Evolutionary conservation across 2,888 invertebrate genomes (phyloP).

Genomic region (Schizaphis graminum): DNA sequence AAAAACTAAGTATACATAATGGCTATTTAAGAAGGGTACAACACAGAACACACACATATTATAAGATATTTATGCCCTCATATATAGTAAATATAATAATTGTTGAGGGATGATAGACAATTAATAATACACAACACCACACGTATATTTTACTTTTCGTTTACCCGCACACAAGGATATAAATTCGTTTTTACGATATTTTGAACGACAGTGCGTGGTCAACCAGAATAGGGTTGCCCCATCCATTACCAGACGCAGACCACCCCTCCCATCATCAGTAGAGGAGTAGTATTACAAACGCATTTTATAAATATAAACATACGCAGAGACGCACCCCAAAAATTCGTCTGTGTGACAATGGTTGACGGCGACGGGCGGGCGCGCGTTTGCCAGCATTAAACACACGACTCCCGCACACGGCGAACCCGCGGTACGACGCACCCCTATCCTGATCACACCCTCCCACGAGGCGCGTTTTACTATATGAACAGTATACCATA

Average conservation of each 20-base stretch:
- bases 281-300: conserved; percentile 2
- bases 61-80: background rate
- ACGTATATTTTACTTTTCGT: background rate
- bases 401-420: conserved; percentile 55
- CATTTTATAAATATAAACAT: conserved; percentile 42
- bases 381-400: conserved; percentile 26
- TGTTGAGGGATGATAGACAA: background rate
- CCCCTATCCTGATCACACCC: conserved; percentile 40
- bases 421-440: conserved; percentile 10
- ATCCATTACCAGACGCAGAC: conserved; percentile 37
- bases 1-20: conserved; percentile 6
- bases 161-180: conserved; percentile 7
- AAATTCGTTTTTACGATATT: conserved; percentile 61
- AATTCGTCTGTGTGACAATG: conserved; percentile 34
- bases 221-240: conserved; percentile 46
- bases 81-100: background rate
- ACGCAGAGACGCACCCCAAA: conserved; percentile 45
- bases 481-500: background rate
- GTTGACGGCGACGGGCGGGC: conserved; percentile 20
- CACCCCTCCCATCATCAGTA: conserved; percentile 4
- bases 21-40: conserved; percentile 17
- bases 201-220: conserved; percentile 56
- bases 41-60: background rate
- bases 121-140: conserved; percentile 10
- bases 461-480: background rate